Evolutionary conservation across 1,140 invertebrate species (phyloP), one percentile per base, ranked within the genome.

Genomic region (Ips nitidus): DNA sequence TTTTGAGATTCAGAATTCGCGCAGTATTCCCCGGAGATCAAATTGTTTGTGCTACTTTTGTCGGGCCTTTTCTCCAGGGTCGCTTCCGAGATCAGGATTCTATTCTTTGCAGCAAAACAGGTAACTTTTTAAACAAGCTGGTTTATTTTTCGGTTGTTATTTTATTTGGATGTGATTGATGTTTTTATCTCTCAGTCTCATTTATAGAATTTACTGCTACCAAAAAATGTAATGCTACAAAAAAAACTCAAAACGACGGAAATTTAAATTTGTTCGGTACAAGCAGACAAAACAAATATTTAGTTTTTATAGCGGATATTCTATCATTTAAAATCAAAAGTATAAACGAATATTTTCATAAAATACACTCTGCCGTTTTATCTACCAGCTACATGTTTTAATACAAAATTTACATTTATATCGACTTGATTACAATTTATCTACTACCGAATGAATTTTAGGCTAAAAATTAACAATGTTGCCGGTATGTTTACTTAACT

Each of bases 21-120:
- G 45, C 45, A 6, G 45, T 50, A 50, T 50, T 22, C 22, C 45
- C 22, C 7, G 22, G 45, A 22, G 1, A 50, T 8, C 3, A 22
- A 22, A 50, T 50, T 50, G 22, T 50, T 50, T 50, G 45, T 50
- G 45, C 45, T 50, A 50, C 6, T 50, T 50, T 50, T 50, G 45
- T 50, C 45, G 6, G 45, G 7, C 45, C 22, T 50, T 50, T 6
- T 6, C 22, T 22, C 22, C 0, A 22, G 22, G 22, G 22, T 22
- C 22, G 22, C 22, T 0, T 22, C 22, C 22, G 22, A 22, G 22
- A 22, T 22, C 22, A 22, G 22, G 22, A 22, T 22, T 22, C 22
- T 22, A 22, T 22, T 22, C 22, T 22, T 22, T 22, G 22, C 22
- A 22, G 22, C 22, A 22, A 22, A 22, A 22, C 22, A 22, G 22